These are phyloP conservation scores for Eupsittula cactorum DNA, from an alignment of 2,113 vertebrate genomes.

Conservation along the genomic window DNA sequence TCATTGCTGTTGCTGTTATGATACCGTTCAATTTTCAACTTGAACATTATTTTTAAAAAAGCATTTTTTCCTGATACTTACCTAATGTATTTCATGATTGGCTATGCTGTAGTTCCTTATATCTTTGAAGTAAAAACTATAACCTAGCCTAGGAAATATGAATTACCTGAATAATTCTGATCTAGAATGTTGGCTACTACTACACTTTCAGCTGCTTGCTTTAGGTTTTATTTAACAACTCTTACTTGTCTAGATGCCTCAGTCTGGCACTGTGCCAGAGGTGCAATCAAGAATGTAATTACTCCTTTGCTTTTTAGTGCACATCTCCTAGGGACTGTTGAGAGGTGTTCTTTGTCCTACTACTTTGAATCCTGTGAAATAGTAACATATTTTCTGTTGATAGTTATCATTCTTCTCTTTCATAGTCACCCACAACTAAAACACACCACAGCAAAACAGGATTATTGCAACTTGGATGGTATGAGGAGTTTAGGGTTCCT, in stretches of 20 bases:
- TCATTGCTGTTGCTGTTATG: background rate
- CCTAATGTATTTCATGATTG: background rate
- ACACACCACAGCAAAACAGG: background rate
- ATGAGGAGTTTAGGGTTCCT: background rate
- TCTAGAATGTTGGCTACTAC: background rate
- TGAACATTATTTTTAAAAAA: background rate
- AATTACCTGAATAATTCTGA: background rate
- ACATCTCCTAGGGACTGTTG: background rate
- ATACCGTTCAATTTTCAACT: background rate
- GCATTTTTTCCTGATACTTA: background rate
- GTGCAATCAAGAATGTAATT: background rate
- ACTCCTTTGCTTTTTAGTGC: background rate
- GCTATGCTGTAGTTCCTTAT: background rate
- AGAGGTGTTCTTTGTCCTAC: background rate
- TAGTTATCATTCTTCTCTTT: background rate
- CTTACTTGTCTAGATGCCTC: background rate
- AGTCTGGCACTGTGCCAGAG: background rate
- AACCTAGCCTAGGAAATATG: background rate
- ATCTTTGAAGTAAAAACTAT: background rate
- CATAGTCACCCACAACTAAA: background rate
- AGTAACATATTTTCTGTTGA: background rate
- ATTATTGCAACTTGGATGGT: background rate
- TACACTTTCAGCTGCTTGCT: background rate
- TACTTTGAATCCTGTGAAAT: background rate
- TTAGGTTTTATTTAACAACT: background rate